Evolutionary conservation across 64 coral and sea anemone species (phyloP).

Genomic region (Exaiptasia diaphana): DNA sequence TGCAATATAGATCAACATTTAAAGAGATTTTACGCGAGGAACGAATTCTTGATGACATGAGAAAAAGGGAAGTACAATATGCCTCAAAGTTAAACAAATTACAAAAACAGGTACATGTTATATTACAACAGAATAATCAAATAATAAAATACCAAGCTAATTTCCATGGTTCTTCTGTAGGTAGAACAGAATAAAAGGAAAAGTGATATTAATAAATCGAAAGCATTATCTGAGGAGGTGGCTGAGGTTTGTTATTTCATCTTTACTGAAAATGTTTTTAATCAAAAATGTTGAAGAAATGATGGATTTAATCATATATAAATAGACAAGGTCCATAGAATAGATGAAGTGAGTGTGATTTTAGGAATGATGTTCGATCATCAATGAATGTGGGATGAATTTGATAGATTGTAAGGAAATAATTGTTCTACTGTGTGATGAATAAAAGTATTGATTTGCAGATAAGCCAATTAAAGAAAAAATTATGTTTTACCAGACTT

Average conservation of each 20-base stretch:
- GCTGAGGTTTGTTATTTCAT: constrained; percentile 41
- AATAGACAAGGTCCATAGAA: too few relatives aligned
- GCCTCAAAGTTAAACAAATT: constrained; percentile 69
- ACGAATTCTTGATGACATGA: constrained; percentile 66
- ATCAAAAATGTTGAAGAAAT: too few relatives aligned
- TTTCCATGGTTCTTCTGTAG: too few relatives aligned
- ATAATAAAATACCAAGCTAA: neutral
- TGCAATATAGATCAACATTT: constrained; percentile 58
- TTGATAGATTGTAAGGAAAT: too few relatives aligned
- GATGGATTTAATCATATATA: too few relatives aligned
- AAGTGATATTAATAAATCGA: constrained; percentile 7
- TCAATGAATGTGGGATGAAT: too few relatives aligned
- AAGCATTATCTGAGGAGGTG: constrained; percentile 51
- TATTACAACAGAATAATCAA: neutral
- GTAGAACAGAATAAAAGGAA: constrained; percentile 62
- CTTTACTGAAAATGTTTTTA: too few relatives aligned
- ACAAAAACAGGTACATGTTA: constrained; percentile 69
- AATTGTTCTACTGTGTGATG: neutral
- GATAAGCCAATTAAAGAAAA: neutral
- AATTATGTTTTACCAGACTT: constrained; percentile 27
- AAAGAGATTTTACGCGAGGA: constrained; percentile 75
- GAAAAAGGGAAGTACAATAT: constrained; percentile 59
- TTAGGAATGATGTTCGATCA: too few relatives aligned
- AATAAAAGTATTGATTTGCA: neutral
- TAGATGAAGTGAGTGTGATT: too few relatives aligned